Evolutionary conservation across 2,113 vertebrate genomes (phyloP), one percentile per base, ranked within the genome.

Genomic region (Sander lucioperca): DNA sequence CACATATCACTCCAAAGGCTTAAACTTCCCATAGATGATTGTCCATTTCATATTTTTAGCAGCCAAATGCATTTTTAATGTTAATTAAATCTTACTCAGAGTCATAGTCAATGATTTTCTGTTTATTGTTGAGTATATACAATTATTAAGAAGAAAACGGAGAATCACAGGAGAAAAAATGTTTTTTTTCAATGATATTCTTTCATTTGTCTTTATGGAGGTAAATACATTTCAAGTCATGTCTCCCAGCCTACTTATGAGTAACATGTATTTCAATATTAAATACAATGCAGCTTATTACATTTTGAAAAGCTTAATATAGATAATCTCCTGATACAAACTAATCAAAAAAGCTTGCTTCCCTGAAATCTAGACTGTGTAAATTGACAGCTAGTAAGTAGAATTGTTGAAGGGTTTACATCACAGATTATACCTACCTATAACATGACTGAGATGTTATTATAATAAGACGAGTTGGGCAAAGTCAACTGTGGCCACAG

Each of bases 281-380:
- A 45, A 66, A 74, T 33, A 5, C 11, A 67, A 61, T 64, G 10
- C 8, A 15, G 0, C n/a, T 39, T 47, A 50, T 68, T 72, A 72
- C 8, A 36, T 39, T 73, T 57, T 50, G 23, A 54, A 19, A 65
- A 14, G 33, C 6, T 61, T 50, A 47, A 51, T 0, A 16, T 19
- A 16, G 11, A 74, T 80, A 69, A 82, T 48, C 50, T 12, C 45
- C 19, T n/a, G 48, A 70, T 84, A 88, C 74, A 87, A 87, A 83
- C 63, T 69, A 53, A 79, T 76, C 77, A 74, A 69, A 86, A 43
- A 85, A 86, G 43, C 80, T 73, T 57, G 18, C 30, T 70, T 83
- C 86, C 71, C 43, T 74, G 72, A 85, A 83, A 51, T 83, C 86
- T 33, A 21, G 33, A 33, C 58, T 39, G 25, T 77, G 45, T 59